Evolutionary conservation across 2,888 invertebrate genomes (phyloP), one percentile per base, ranked within the genome.

Genomic region (Hedya salicella): DNA sequence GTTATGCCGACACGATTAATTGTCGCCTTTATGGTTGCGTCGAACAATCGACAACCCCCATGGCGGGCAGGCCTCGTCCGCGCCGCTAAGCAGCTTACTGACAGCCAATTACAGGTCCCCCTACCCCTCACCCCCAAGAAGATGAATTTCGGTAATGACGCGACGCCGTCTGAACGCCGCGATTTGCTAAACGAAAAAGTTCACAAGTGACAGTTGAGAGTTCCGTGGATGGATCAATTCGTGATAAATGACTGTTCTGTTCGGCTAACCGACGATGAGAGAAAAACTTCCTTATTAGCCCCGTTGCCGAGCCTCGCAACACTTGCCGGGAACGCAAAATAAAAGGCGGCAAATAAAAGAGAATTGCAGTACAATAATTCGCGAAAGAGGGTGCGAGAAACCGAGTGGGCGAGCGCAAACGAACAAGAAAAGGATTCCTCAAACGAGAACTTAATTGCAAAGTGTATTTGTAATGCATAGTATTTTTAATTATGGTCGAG

Each of bases 111-210:
- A 81, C 76, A 75, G 74, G 65, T 66, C 75, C 70, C 70, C 70
- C 69, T 66, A 67, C 66, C 67, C 65, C 61, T 40, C 62, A 36
- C 56, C 32, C 54, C 60, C 65, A 70, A 70, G 72, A 70, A 71
- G 75, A 78, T 73, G 76, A 78, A 79, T 78, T 81, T 77, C 73
- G 71, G 73, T 78, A 83, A 83, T 77, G 80, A 76, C 80, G 73
- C 73, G 76, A 74, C 67, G 64, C 44, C 68, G 68, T 63, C 68
- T 68, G 62, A 71, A 74, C 74, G 74, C 70, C 72, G 71, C 76
- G 76, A 80, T 81, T 80, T 79, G 75, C 74, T 83, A 83, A 86
- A 82, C 83, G 82, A 83, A 84, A 86, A 85, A 86, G 80, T 85
- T 82, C 77, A 76, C 78, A 75, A 83, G 77, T 81, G 87, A 83